These are phyloP conservation scores for Drosophila lacertosa DNA, from an alignment of 1,140 invertebrate species.

Conservation along the genomic window DNA sequence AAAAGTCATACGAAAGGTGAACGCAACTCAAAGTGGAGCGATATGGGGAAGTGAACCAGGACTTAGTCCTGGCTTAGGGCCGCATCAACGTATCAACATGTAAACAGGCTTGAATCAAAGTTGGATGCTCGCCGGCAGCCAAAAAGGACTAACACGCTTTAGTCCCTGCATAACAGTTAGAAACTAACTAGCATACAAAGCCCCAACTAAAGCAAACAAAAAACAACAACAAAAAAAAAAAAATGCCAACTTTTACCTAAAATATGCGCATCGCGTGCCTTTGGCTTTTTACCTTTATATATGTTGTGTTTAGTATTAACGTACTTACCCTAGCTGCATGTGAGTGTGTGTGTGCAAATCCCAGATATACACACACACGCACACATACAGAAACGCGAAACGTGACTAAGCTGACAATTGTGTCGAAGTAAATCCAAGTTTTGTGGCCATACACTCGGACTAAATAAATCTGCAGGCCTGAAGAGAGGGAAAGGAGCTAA, in stretches of 20 bases:
- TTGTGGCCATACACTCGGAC: conserved; percentile 65
- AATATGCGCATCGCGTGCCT: conserved; percentile 80
- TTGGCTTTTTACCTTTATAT: conserved; percentile 77
- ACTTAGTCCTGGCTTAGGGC: conserved; percentile 15
- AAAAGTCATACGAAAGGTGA: neutral
- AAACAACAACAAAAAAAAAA: conserved; percentile 31
- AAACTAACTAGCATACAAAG: conserved; percentile 48
- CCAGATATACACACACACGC: conserved; percentile 34
- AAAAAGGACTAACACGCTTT: conserved; percentile 29
- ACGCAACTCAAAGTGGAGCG: neutral
- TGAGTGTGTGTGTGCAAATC: conserved; percentile 29
- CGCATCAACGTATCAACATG: conserved; percentile 51
- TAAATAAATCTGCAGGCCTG: conserved; percentile 70
- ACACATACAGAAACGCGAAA: conserved; percentile 60
- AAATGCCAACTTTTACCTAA: conserved; percentile 49
- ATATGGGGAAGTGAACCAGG: neutral
- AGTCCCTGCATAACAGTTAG: conserved; percentile 26
- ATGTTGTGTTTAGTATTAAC: conserved; percentile 80
- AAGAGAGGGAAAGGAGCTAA: neutral
- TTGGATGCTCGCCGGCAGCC: conserved; percentile 65
- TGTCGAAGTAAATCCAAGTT: conserved; percentile 81
- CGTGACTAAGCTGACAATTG: conserved; percentile 82
- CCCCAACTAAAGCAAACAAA: conserved; percentile 23
- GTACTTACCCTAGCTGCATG: conserved; percentile 6
- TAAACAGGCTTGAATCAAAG: conserved; percentile 58